Base-by-base conservation (phyloP, 2,888 invertebrate species). In the Bugula neritina region DNA sequence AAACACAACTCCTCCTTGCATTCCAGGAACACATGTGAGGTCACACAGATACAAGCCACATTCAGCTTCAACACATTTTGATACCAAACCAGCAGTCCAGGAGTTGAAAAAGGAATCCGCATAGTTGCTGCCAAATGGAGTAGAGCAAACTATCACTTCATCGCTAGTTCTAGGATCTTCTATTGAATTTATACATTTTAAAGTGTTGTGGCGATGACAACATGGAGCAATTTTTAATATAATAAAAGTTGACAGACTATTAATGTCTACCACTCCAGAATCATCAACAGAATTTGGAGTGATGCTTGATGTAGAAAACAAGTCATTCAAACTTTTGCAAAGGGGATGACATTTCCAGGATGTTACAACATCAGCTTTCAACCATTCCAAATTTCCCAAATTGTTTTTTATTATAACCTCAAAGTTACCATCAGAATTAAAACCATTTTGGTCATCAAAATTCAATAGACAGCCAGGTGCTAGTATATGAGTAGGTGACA, bases 1-100 rank as follows among this genome's bases (percentile, higher is more conserved):
- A 63, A 31, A 63, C 3, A 34, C 63, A 25, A 63, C 13, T 31
- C 63, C 63, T 31, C 63, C 63, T 34, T 63, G 63, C 13, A 27
- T 31, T 29, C 63, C 63, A n/a, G 63, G 63, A 13, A 63, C 31
- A 63, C 63, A 63, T 13, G 63, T 5, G 2, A 63, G 25, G 27
- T 63, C 63, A 25, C 31, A 2, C 5, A 63, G 31, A 63, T 2
- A 63, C 31, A 27, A 10, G 2, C 10, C 27, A 63, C n/a, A 13
- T 29, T 63, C 10, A 5, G 17, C 17, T 10, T 34, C 63, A 25
- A 63, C 31, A 63, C 10, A 27, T 63, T 63, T 63, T 29, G 63
- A 63, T 27, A 63, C 63, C 2, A 63, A 25, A 3, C 63, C 63
- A 13, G 31, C 27, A 29, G 13, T 63, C 63, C 63, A 63, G n/a